Conservation (phyloP, 2,888 invertebrate species). For the Diadegma fenestrale region DNA sequence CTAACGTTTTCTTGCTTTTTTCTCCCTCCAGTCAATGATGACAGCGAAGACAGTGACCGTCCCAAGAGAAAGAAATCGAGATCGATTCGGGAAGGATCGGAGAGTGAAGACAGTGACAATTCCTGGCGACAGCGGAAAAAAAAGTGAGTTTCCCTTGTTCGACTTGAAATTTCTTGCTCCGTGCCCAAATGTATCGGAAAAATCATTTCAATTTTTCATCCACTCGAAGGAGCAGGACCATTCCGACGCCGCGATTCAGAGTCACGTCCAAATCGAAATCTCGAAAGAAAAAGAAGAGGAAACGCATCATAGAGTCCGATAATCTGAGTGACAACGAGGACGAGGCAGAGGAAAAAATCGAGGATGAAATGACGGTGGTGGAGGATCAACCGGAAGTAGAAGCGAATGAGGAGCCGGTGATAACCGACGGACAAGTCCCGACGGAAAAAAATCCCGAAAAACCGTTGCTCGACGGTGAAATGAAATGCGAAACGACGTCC, state of each 20-base stretch:
- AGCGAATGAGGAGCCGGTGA: slow-evolving; percentile 49
- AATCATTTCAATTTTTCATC: not conserved
- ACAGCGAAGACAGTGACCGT: slow-evolving; percentile 87
- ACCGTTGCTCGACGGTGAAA: not conserved
- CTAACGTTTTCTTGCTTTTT: not conserved
- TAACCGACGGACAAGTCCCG: slow-evolving; percentile 15
- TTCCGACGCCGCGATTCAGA: slow-evolving; percentile 76
- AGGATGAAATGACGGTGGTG: slow-evolving; percentile 16
- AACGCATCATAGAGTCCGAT: slow-evolving; percentile 82
- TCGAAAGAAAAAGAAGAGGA: slow-evolving; percentile 85
- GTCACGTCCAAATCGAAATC: slow-evolving; percentile 81
- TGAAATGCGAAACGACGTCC: slow-evolving; percentile 49
- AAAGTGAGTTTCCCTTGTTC: slow-evolving; percentile 78
- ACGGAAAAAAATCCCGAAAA: slow-evolving; percentile 26
- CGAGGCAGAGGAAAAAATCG: slow-evolving; percentile 32
- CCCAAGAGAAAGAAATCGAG: slow-evolving; percentile 87
- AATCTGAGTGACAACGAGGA: slow-evolving; percentile 84
- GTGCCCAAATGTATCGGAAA: not conserved
- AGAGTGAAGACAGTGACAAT: slow-evolving; percentile 88
- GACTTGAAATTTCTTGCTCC: not conserved
- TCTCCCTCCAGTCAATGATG: slow-evolving; percentile 85
- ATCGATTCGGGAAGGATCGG: slow-evolving; percentile 87
- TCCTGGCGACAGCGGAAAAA: slow-evolving; percentile 86
- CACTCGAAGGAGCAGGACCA: slow-evolving; percentile 77
- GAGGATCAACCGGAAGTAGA: slow-evolving; percentile 49